These are phyloP conservation scores for Dinothrombium tinctorium DNA, from an alignment of 1,140 invertebrate species.

Conservation along the genomic window DNA sequence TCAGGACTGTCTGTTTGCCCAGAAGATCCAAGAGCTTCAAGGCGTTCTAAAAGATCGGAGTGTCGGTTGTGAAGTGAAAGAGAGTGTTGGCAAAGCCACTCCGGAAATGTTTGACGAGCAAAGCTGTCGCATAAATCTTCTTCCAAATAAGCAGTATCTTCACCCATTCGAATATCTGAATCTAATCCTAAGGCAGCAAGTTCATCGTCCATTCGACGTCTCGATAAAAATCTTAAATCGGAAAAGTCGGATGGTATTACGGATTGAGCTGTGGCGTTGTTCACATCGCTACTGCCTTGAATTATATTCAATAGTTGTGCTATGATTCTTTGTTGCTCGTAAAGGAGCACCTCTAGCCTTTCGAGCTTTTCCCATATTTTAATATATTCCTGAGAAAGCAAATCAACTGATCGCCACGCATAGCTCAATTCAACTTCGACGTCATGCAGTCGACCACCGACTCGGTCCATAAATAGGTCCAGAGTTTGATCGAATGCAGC, in stretches of 20 bases:
- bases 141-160: no score
- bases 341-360: constrained; percentile 61
- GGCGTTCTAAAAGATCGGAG: no score
- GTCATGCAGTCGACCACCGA: constrained; percentile 47
- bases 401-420: constrained; percentile 66
- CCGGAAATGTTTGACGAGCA: no score
- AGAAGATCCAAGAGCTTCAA: no score
- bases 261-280: background rate
- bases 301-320: constrained; percentile 40
- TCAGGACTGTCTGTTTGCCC: no score
- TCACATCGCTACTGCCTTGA: background rate
- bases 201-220: constrained; percentile 2
- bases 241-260: constrained; percentile 4
- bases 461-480: constrained; percentile 61
- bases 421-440: constrained; percentile 70
- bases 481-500: no score
- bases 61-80: no score
- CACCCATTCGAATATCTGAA: no score
- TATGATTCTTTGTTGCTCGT: constrained; percentile 74
- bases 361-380: constrained; percentile 81
- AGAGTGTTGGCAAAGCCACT: no score
- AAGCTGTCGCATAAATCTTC: no score
- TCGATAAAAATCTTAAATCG: background rate
- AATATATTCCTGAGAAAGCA: constrained; percentile 70
- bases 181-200: no score